Conservation (phyloP, 2,888 invertebrate species). For the Hoplodrina blanda region DNA sequence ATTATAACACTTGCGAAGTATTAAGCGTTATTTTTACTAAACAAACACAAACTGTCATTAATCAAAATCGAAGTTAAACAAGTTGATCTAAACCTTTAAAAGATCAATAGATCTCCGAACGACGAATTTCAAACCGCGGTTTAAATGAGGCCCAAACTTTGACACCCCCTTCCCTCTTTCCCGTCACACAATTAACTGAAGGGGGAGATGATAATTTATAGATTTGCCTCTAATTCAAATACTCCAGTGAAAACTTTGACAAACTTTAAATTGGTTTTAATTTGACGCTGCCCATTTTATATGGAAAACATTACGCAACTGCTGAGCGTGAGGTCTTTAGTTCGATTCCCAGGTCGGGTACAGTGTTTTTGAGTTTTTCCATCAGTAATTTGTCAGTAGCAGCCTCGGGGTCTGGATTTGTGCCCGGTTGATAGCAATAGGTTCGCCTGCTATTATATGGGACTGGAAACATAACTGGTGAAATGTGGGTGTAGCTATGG, state of each 20-base stretch:
- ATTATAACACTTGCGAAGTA: conserved; percentile 7
- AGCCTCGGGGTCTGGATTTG: too few relatives aligned
- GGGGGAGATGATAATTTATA: conserved; percentile 63
- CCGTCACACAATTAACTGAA: conserved; percentile 51
- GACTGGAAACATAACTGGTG: too few relatives aligned
- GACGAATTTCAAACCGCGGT: conserved; percentile 32
- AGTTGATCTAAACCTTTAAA: conserved; percentile 44
- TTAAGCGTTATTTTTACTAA: conserved; percentile 28
- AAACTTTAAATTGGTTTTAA: conserved; percentile 59
- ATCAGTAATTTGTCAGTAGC: too few relatives aligned
- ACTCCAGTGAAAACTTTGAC: conserved; percentile 41
- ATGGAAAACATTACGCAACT: neutral
- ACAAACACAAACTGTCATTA: conserved; percentile 40
- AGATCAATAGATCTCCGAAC: conserved; percentile 48
- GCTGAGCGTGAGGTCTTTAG: too few relatives aligned
- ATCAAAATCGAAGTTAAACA: conserved; percentile 50
- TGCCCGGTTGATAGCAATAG: too few relatives aligned
- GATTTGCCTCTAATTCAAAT: conserved; percentile 59
- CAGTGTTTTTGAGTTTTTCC: too few relatives aligned
- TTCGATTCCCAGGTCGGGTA: too few relatives aligned
- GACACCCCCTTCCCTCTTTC: conserved; percentile 26
- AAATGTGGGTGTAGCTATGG: too few relatives aligned
- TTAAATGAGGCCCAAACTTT: conserved; percentile 51
- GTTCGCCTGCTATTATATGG: too few relatives aligned
- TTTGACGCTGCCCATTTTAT: conserved; percentile 47